Percentiles rank a stretch among this genome's conserved stretches.
These are phyloP conservation scores for Haemorhous mexicanus DNA, from an alignment of 2,113 vertebrate species.

Conservation along the genomic window DNA sequence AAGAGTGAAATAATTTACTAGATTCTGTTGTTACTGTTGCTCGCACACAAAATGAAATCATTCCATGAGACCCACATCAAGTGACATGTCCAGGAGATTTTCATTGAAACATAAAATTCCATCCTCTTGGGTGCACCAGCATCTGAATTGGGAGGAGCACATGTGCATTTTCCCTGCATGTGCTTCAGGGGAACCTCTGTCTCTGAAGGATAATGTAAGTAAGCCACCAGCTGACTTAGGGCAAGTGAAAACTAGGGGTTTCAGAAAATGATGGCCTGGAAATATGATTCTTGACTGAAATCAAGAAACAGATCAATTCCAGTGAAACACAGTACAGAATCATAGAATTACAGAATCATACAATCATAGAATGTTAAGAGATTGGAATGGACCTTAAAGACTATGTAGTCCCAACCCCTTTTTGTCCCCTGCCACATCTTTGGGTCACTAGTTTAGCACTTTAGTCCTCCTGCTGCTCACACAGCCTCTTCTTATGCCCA, in stretches of 20 bases:
- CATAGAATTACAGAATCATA: not conserved
- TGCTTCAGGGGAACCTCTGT: not conserved
- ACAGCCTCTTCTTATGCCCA: not conserved
- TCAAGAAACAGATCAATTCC: not conserved
- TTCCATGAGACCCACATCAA: not conserved
- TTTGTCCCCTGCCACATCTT: not conserved
- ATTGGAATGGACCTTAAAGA: not conserved
- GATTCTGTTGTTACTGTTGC: not conserved
- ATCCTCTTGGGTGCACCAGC: not conserved
- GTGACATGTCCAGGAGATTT: not conserved
- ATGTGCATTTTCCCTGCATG: not conserved
- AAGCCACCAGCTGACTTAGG: not conserved
- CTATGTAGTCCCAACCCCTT: not conserved
- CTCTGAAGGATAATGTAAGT: not conserved
- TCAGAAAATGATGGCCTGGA: not conserved
- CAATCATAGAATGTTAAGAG: not conserved
- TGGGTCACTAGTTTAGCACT: not conserved
- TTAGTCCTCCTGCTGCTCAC: not conserved
- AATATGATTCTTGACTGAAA: not conserved
- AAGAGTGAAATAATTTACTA: not conserved
- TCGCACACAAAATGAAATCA: accelerated
- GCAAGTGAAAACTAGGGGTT: not conserved
- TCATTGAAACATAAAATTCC: not conserved
- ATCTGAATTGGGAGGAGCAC: not conserved
- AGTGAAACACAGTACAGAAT: not conserved